Base-by-base conservation (phyloP, 2,888 invertebrate species). In the Rhamnusium bicolor region DNA sequence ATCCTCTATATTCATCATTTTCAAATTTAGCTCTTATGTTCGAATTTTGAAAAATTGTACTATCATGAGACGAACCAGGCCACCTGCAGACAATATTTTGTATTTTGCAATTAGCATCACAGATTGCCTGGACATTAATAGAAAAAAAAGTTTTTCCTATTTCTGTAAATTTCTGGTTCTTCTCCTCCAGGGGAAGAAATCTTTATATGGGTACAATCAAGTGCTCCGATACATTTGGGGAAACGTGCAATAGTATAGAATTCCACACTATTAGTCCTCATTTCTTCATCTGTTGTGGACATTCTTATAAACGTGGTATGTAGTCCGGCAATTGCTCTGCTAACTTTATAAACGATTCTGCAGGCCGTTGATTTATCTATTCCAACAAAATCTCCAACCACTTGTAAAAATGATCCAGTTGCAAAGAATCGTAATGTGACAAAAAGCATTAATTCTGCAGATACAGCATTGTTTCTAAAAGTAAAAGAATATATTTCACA, bases 31-130 rank as follows among this genome's bases (percentile, higher is more conserved):
- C 56, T 14, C 56, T 29, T 29, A 56, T 27, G 5, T 14, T 5
- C 2, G 56, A 56, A 27, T 79, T 78, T 58, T 78, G 73, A 71
- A 84, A 85, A 16, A 84, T 81, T 12, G 80, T 82, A 21, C 61
- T 62, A 73, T 84, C 84, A 72, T 83, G 82, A 1, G 75, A 69
- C 3, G 76, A 79, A 16, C 83, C 83, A 63, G 75, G 80, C 82
- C 82, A 83, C 24, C 81, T 65, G 10, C 78, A 75, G 7, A 81
- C 79, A 32, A 77, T 72, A 32, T 79, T 40, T 62, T 40, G 46
- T 8, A 82, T 80, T 60, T 73, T 72, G 47, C 82, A 70, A 56
- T 74, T 53, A 8, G 76, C 70, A 63, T 79, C 29, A 32, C 77
- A 32, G 70, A 83, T 73, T 14, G 72, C 74, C 69, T 84, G 83